phyloP scores from a whole-genome alignment of 2,113 vertebrate species.

The Neolamprologus sp. region DNA sequence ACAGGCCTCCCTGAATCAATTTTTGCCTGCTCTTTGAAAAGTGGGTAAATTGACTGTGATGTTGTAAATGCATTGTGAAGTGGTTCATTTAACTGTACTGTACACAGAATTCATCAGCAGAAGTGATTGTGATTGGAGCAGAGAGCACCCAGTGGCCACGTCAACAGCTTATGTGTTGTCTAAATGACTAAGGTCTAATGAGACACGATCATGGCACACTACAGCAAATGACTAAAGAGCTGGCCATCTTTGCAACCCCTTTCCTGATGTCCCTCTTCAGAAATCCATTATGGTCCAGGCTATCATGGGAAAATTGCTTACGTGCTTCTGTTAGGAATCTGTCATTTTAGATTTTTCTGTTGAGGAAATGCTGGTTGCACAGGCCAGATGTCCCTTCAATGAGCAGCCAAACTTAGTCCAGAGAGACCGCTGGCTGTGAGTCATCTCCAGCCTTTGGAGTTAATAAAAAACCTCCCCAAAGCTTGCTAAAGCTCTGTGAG shows the following conservation, averaged over 20 bases:
- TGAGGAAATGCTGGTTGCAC: neutral
- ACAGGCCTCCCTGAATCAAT: neutral
- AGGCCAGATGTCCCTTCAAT: conserved; percentile 20
- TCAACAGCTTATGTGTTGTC: neutral
- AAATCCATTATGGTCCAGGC: neutral
- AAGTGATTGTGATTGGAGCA: neutral
- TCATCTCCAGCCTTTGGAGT: conserved; percentile 39
- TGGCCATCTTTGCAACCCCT: neutral
- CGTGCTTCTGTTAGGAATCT: neutral
- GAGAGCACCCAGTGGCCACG: neutral
- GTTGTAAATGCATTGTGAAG: neutral
- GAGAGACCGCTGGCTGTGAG: conserved; percentile 29
- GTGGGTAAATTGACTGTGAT: neutral
- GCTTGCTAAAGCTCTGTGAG: conserved; percentile 23
- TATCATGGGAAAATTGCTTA: neutral
- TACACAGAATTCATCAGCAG: neutral
- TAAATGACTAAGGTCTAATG: neutral
- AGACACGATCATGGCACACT: neutral
- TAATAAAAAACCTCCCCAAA: conserved; percentile 19
- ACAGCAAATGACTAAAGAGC: neutral
- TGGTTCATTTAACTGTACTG: neutral
- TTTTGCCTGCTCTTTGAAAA: neutral
- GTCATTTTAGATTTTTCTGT: neutral
- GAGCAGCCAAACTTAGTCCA: neutral
- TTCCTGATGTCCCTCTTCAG: neutral